A percentile compares a stretch with the other conserved stretches of the same genome.
Conservation (phyloP, 2,797 vertebrate species). For the Aplochiton taeniatus region DNA sequence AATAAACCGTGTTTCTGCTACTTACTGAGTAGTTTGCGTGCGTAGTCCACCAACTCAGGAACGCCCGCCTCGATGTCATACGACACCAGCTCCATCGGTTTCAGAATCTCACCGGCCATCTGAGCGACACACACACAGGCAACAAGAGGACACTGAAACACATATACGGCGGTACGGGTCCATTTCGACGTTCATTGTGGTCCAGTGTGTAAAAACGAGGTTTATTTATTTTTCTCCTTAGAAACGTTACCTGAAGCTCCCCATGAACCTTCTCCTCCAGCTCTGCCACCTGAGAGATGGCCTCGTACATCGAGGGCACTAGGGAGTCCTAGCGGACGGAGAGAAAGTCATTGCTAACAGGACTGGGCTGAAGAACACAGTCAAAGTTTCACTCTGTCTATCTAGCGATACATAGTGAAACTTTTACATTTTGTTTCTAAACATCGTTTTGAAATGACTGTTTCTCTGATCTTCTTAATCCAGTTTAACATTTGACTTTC, state of each 20-base stretch:
- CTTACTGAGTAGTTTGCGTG: constrained; percentile 68
- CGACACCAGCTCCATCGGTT: constrained; percentile 76
- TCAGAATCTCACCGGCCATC: constrained; percentile 73
- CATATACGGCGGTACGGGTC: not conserved
- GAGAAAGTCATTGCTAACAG: too few relatives aligned
- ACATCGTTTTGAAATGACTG: too few relatives aligned
- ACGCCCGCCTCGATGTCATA: constrained; percentile 76
- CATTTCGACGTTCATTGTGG: not conserved
- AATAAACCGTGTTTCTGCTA: constrained; percentile 15
- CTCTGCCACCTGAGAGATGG: constrained; percentile 80
- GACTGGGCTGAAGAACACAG: too few relatives aligned
- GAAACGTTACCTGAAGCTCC: constrained; percentile 82
- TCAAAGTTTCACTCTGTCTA: too few relatives aligned
- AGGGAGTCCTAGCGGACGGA: constrained; percentile 64
- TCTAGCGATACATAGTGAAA: too few relatives aligned
- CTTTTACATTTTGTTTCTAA: too few relatives aligned
- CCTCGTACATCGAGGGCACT: constrained; percentile 77
- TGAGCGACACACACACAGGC: constrained; percentile 44
- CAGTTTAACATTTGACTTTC: not conserved
- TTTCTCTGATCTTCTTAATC: too few relatives aligned
- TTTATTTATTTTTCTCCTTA: too few relatives aligned
- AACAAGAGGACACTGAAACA: not conserved
- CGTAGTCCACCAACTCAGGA: constrained; percentile 50
- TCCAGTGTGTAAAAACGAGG: not conserved
- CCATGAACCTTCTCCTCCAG: constrained; percentile 81